Conservation (phyloP, 1,140 invertebrate genomes). For the Orius insidiosus region DNA sequence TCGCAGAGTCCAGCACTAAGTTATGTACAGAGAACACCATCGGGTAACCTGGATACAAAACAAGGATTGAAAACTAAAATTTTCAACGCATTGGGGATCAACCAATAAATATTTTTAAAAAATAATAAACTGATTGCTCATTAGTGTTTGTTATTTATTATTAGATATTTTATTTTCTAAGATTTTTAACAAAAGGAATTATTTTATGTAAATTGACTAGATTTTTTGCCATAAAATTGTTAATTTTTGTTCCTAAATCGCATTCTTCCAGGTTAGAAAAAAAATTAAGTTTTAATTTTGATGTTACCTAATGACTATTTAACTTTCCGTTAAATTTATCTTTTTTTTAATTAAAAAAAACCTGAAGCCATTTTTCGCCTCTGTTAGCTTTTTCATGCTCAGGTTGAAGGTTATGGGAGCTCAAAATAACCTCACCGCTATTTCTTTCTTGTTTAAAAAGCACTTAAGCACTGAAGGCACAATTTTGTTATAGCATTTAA, state of each 20-base stretch:
- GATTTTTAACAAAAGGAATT: slow-evolving; percentile 2
- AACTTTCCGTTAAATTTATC: background rate
- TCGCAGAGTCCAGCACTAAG: slow-evolving; percentile 23
- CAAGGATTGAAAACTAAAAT: slow-evolving; percentile 40
- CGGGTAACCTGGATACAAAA: slow-evolving; percentile 24
- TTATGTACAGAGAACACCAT: slow-evolving; percentile 25
- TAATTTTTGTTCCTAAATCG: background rate
- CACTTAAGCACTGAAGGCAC: no score
- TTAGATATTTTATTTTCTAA: slow-evolving; percentile 3
- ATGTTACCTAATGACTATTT: slow-evolving; percentile 3
- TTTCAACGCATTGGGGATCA: slow-evolving; percentile 38
- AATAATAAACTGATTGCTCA: slow-evolving; percentile 2
- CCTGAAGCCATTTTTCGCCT: slow-evolving; percentile 5
- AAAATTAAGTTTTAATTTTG: no score
- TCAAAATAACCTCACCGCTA: no score
- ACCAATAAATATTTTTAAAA: slow-evolving; percentile 14
- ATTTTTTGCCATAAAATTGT: slow-evolving; percentile 2
- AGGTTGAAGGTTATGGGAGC: no score
- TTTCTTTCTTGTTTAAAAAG: no score
- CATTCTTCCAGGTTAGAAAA: background rate
- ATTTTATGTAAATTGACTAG: background rate
- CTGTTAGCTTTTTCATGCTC: background rate
- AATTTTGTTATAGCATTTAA: no score
- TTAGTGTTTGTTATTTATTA: background rate
- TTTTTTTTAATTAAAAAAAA: slow-evolving; percentile 5